These are phyloP conservation scores for Clinocottus analis DNA, from an alignment of 2,113 vertebrate species.

Conservation along the genomic window DNA sequence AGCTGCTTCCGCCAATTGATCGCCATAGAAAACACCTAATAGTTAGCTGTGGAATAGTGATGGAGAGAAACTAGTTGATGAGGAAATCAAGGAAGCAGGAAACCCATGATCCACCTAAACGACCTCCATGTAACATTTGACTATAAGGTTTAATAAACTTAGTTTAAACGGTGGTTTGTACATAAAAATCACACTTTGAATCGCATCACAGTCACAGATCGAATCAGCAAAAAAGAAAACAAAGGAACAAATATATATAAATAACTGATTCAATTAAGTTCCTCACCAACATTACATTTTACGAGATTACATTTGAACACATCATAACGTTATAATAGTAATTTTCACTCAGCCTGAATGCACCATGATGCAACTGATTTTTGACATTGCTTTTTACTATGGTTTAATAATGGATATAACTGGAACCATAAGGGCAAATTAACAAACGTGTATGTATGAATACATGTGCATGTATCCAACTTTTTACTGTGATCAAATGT, in stretches of 20 bases:
- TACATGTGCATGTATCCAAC: conserved; percentile 18
- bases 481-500: conserved; percentile 53
- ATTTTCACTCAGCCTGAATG: no score
- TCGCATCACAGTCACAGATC: no score
- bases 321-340: no score
- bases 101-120: neutral
- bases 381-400: neutral
- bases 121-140: neutral
- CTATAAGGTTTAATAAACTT: neutral
- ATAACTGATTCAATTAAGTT: no score
- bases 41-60: neutral
- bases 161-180: neutral
- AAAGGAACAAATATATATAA: no score
- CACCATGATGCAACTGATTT: neutral
- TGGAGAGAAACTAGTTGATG: neutral
- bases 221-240: no score
- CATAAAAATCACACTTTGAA: no score
- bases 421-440: neutral
- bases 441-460: conserved; percentile 20
- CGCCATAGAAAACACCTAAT: neutral
- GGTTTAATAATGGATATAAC: neutral
- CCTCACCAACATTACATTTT: no score
- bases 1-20: conserved; percentile 1
- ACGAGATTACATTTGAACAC: no score
- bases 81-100: neutral